These are phyloP conservation scores for Pipistrellus pygmaeus DNA, from an alignment of 2,797 vertebrate genomes.

Conservation along the genomic window DNA sequence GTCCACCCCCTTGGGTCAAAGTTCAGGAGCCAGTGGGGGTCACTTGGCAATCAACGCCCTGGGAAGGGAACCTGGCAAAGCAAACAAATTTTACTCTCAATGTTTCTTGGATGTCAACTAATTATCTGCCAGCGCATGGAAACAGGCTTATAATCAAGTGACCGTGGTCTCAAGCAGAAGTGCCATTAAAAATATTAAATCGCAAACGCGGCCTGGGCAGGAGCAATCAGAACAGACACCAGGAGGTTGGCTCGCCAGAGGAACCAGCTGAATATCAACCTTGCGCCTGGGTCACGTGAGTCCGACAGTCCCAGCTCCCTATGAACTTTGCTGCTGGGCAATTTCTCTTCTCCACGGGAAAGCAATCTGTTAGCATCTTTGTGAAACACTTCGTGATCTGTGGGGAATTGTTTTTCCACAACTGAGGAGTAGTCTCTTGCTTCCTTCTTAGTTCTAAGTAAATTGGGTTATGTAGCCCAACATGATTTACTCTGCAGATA, in stretches of 20 bases:
- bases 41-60: conserved; percentile 38
- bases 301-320: background rate
- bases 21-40: conserved; percentile 22
- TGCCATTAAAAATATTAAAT: conserved; percentile 58
- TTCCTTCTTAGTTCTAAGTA: conserved; percentile 49
- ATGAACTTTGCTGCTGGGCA: conserved; percentile 26
- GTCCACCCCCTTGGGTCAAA: conserved; percentile 15
- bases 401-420: conserved; percentile 50
- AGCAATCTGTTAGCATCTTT: conserved; percentile 51
- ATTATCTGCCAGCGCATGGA: conserved; percentile 33
- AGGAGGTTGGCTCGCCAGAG: background rate
- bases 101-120: conserved; percentile 50
- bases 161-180: conserved; percentile 47
- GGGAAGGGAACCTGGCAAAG: conserved; percentile 7
- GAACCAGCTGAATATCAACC: background rate
- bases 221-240: conserved; percentile 35
- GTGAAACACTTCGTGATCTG: conserved; percentile 55
- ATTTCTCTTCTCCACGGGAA: conserved; percentile 67
- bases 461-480: conserved; percentile 66
- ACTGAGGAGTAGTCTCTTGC: conserved; percentile 18
- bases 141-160: conserved; percentile 46
- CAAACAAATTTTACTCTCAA: conserved; percentile 40
- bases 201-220: background rate
- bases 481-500: conserved; percentile 59
- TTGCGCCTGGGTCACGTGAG: background rate